phyloP scores from a whole-genome alignment of 2,888 invertebrate species.

The Kuschelorhynchus macadamiae region DNA sequence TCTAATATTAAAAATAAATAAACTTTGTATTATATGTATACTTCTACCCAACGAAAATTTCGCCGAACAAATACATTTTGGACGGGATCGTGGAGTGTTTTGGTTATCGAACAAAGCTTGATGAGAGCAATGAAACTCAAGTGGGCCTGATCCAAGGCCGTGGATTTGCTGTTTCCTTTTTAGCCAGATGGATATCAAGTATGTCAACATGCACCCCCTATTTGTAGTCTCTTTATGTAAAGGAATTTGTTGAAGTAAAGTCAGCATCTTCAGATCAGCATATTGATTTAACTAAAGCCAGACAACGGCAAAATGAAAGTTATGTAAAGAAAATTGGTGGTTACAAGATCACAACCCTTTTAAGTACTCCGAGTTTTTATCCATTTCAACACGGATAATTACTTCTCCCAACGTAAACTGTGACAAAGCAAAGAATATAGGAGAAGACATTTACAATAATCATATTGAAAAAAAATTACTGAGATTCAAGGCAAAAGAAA shows the following conservation, averaged over 20 bases:
- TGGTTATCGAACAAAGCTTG: constrained; percentile 1
- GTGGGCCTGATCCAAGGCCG: constrained; percentile 13
- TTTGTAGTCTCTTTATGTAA: constrained; percentile 26
- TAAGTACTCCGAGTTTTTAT: too few relatives aligned
- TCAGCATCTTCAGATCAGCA: constrained; percentile 33
- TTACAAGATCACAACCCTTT: constrained; percentile 11
- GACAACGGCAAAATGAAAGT: constrained; percentile 19
- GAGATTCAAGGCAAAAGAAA: too few relatives aligned
- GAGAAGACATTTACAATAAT: too few relatives aligned
- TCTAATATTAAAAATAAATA: too few relatives aligned
- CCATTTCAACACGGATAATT: too few relatives aligned
- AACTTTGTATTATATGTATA: too few relatives aligned
- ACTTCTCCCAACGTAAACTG: too few relatives aligned
- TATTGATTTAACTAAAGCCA: constrained; percentile 9
- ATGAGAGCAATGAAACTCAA: constrained; percentile 23
- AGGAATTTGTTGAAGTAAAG: constrained; percentile 27
- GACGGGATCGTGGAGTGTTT: not conserved
- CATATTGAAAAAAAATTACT: too few relatives aligned
- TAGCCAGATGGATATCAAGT: constrained; percentile 33
- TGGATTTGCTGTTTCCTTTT: constrained; percentile 27
- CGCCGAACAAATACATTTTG: constrained; percentile 12
- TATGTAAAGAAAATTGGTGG: constrained; percentile 24
- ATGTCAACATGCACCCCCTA: constrained; percentile 29
- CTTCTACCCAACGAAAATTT: too few relatives aligned
- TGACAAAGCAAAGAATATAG: too few relatives aligned